Conservation (phyloP, 2,113 vertebrate species). For the Scartelaos histophorus region DNA sequence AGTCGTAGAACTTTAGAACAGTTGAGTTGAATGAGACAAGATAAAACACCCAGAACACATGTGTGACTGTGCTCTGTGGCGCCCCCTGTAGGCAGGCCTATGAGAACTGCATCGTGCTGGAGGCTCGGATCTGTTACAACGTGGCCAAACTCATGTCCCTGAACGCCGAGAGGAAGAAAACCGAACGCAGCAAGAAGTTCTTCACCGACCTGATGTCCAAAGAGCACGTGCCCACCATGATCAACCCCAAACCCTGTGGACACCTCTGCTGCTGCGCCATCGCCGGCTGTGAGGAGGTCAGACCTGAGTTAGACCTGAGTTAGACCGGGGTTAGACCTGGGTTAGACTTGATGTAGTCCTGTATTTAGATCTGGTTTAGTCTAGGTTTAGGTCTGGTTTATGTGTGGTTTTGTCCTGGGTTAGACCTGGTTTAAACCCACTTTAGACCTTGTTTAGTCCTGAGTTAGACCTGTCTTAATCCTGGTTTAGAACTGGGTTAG, state of each 20-base stretch:
- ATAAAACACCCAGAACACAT: no score
- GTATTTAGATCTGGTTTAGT: no score
- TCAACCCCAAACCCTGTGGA: conserved; percentile 97
- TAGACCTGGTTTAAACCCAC: neutral
- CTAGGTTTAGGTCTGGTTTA: no score
- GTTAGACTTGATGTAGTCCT: no score
- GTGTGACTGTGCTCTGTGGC: neutral
- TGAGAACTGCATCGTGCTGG: conserved; percentile 89
- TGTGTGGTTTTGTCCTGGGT: no score
- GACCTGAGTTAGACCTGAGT: neutral
- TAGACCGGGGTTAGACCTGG: no score
- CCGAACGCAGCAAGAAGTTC: conserved; percentile 92
- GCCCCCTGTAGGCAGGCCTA: conserved; percentile 86
- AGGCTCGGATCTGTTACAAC: conserved; percentile 94
- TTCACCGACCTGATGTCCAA: conserved; percentile 91
- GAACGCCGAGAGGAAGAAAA: conserved; percentile 89
- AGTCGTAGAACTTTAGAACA: no score
- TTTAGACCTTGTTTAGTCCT: neutral
- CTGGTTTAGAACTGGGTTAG: no score
- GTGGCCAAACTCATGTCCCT: conserved; percentile 94
- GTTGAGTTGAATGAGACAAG: no score
- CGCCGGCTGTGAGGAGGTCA: conserved; percentile 92
- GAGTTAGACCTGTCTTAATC: neutral
- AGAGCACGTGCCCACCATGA: conserved; percentile 89
- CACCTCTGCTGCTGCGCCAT: conserved; percentile 96